phyloP scores from a whole-genome alignment of 2,797 vertebrate genomes.

The Peromyscus nudipes region DNA sequence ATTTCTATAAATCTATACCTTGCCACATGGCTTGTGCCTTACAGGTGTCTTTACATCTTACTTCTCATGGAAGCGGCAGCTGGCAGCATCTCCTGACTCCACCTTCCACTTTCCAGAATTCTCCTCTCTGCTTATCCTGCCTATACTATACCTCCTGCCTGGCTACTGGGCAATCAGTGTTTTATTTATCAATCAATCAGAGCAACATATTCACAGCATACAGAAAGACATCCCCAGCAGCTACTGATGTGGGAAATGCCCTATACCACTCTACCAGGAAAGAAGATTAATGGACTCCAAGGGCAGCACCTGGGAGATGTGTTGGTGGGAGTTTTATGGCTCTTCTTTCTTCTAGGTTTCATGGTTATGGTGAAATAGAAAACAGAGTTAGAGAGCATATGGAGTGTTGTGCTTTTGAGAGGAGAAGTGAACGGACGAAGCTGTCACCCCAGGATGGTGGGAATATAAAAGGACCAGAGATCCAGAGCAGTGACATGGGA shows the following conservation, averaged over 20 bases:
- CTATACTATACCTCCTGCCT: too few species aligned
- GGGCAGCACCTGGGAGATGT: background rate
- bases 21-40: too few species aligned
- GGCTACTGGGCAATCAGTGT: too few species aligned
- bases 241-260: background rate
- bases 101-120: too few species aligned
- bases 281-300: background rate
- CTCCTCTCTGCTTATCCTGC: too few species aligned
- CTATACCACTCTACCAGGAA: background rate
- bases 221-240: too few species aligned
- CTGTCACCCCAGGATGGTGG: background rate
- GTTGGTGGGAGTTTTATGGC: background rate
- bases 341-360: background rate
- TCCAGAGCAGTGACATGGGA: background rate
- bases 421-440: background rate
- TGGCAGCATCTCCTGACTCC: too few species aligned
- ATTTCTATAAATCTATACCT: too few species aligned
- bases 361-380: conserved; percentile 18
- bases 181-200: too few species aligned
- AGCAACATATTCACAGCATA: too few species aligned
- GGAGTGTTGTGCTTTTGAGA: background rate
- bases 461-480: background rate
- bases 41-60: too few species aligned
- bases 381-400: background rate
- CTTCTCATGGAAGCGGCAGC: too few species aligned